Evolutionary conservation across 2,888 invertebrate species (phyloP), one percentile per base, ranked within the genome.

Genomic region (Lepidocyrtoides sp.): DNA sequence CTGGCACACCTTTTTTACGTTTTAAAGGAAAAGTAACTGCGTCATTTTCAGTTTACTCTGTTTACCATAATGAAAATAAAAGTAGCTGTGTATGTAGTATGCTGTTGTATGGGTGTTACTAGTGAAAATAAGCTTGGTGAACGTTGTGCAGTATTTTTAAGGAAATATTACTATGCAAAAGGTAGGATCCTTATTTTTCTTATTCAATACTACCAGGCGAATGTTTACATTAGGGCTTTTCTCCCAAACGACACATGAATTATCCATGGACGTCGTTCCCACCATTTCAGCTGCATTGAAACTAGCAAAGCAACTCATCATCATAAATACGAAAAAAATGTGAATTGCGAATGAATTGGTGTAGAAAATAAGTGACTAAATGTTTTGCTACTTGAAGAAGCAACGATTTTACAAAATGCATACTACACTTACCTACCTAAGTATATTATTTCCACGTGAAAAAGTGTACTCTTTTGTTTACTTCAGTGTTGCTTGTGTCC

Each of bases 221-320:
- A 79, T 79, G 79, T 79, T 79, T 79, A 26, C 26, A 4, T 48
- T 81, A 81, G 81, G 8, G 17, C 48, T 57, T 81, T 57, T 3
- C 36, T 36, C 12, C 12, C 14, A 81, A 23, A 51, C 23, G 66
- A 83, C 44, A 8, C 57, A 86, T 88, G 88, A 88, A 88, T 88
- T 88, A 88, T 88, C 79, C 81, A 88, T 88, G 60, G 57, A 41
- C 29, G 10, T 29, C 23, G 41, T 3, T 29, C 17, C n/a, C 32
- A 12, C 32, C 57, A 29, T 14, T 36, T 32, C 29, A 54, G 17
- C 32, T 32, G n/a, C 8, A 26, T 41, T 44, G 2, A 14, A 36
- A 36, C n/a, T 4, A 5, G 10, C 20, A 72, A 69, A 32, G 8
- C 36, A 20, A 3, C 44, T 72, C 72, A 44, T 72, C 44, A 72